phyloP scores from a whole-genome alignment of 2,888 invertebrate species.

The Drymonia ruficornis region DNA sequence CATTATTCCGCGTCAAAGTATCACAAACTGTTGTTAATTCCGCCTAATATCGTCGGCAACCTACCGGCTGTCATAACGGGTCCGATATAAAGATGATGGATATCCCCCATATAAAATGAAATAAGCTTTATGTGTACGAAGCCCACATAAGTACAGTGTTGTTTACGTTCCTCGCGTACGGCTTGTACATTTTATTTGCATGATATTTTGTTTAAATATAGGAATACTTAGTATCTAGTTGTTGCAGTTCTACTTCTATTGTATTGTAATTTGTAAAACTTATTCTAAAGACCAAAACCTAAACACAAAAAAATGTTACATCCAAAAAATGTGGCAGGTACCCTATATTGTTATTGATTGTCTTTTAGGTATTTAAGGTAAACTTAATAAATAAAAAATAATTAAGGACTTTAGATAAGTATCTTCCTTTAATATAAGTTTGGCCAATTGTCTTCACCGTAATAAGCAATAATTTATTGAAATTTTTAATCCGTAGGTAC shows the following conservation, averaged over 20 bases:
- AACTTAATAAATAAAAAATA: too few species aligned
- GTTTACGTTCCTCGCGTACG: slow-evolving; percentile 16
- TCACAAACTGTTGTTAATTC: slow-evolving; percentile 80
- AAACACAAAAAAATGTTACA: too few species aligned
- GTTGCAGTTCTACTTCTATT: too few species aligned
- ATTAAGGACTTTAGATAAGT: too few species aligned
- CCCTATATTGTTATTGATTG: too few species aligned
- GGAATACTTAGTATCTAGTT: too few species aligned
- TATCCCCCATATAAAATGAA: slow-evolving; percentile 69
- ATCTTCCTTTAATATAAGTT: too few species aligned
- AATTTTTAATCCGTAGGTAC: neutral
- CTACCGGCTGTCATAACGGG: slow-evolving; percentile 72
- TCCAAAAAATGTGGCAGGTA: too few species aligned
- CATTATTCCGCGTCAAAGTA: slow-evolving; percentile 76
- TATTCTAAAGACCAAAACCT: too few species aligned
- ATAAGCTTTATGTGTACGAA: slow-evolving; percentile 52
- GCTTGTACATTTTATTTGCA: slow-evolving; percentile 12
- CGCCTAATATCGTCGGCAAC: slow-evolving; percentile 76
- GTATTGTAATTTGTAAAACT: too few species aligned
- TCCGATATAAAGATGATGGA: slow-evolving; percentile 80
- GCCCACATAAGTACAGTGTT: slow-evolving; percentile 38
- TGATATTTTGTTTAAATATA: neutral
- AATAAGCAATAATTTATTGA: neutral
- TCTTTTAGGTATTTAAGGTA: too few species aligned
- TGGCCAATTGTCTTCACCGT: too few species aligned